Percentiles rank a stretch among this genome's conserved stretches.
phyloP scores from a whole-genome alignment of 2,113 vertebrate species.

The Microcebus murinus region DNA sequence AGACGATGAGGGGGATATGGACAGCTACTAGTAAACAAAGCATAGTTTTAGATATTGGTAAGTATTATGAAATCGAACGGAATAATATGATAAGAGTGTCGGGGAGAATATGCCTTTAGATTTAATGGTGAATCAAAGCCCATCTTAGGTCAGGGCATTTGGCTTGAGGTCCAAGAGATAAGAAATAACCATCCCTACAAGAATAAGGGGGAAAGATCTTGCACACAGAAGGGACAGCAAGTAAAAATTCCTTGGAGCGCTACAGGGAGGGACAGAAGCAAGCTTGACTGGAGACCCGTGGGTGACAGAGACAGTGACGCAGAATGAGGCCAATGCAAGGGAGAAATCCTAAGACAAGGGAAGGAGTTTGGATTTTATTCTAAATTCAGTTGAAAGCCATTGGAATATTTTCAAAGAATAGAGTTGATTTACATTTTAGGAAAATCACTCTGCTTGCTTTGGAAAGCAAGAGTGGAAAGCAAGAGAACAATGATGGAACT shows the following conservation, averaged over 20 bases:
- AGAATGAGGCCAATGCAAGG: not conserved
- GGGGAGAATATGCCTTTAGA: not conserved
- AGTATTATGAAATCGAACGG: not conserved
- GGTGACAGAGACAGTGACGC: too few relatives aligned
- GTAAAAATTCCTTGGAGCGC: not conserved
- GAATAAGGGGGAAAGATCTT: not conserved
- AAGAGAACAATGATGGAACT: not conserved
- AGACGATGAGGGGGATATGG: too few relatives aligned
- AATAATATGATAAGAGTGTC: not conserved
- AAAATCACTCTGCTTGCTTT: not conserved
- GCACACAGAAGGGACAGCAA: not conserved
- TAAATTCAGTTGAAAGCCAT: not conserved
- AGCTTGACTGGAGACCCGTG: not conserved
- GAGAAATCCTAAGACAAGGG: not conserved
- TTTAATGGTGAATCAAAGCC: not conserved
- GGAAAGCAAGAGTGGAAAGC: not conserved
- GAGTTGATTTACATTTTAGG: not conserved
- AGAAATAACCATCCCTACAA: not conserved
- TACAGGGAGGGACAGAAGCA: not conserved
- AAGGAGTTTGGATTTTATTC: not conserved
- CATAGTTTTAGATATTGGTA: not conserved
- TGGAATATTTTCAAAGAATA: not conserved
- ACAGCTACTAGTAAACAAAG: not conserved
- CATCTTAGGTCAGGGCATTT: not conserved
- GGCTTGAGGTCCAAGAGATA: not conserved